A percentile compares a stretch with the other conserved stretches of the same genome.
Conservation (phyloP, 1,140 invertebrate genomes). For the Acyrthosiphon pisum region DNA sequence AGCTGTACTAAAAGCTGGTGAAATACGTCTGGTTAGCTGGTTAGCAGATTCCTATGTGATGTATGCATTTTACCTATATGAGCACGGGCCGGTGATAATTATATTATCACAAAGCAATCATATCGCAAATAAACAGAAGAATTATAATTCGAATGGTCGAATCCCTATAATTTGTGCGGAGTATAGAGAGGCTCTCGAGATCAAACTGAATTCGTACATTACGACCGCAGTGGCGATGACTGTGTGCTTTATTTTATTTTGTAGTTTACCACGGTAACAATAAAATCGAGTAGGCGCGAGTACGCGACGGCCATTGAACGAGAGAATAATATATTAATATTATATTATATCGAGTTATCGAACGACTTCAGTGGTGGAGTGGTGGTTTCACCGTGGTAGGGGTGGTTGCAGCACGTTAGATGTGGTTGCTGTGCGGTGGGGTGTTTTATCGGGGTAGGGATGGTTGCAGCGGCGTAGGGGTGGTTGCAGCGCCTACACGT, state of each 20-base stretch:
- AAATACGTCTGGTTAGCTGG: too few species aligned
- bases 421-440: neutral
- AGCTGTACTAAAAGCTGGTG: too few species aligned
- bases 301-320: neutral
- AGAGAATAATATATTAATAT: neutral
- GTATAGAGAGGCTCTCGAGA: neutral
- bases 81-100: too few species aligned
- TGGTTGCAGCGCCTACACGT: neutral
- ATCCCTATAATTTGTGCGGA: too few species aligned
- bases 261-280: neutral
- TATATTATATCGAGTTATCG: neutral
- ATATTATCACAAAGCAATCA: neutral
- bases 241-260: neutral
- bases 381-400: neutral
- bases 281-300: neutral
- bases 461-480: neutral
- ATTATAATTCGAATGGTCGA: neutral
- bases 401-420: neutral
- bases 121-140: neutral
- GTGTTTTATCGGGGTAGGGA: too few species aligned
- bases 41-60: neutral
- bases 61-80: neutral
- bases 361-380: neutral
- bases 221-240: neutral
- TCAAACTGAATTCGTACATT: neutral